Percentiles rank a stretch among this genome's conserved stretches.
Conservation (phyloP, 2,797 vertebrate genomes). For the Syngnathus rostellatus region DNA sequence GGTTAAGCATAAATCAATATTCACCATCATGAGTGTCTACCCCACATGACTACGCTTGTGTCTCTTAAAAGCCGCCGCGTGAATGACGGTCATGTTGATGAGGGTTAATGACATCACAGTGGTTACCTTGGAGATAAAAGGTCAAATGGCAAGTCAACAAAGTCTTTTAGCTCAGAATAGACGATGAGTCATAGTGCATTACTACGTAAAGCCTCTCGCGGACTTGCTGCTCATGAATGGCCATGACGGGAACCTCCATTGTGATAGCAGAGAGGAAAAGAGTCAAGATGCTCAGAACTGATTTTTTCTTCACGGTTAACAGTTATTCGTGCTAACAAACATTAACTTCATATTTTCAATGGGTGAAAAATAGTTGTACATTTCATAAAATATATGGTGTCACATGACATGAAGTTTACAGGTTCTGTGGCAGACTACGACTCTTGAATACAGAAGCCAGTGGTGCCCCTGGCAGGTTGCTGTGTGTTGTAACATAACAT, state of each 20-base stretch:
- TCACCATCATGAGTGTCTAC: slow-evolving; percentile 20
- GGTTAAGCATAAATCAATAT: slow-evolving; percentile 15
- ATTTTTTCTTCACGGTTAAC: too few species aligned
- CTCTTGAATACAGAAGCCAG: not conserved
- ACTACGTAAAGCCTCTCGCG: slow-evolving; percentile 29
- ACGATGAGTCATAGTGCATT: slow-evolving; percentile 59
- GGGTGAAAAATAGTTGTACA: too few species aligned
- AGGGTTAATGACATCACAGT: slow-evolving; percentile 33
- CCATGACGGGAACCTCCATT: not conserved
- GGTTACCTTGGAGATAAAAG: slow-evolving; percentile 55
- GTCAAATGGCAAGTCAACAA: slow-evolving; percentile 27
- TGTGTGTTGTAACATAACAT: not conserved
- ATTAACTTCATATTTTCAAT: too few species aligned
- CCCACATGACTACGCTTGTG: slow-evolving; percentile 8
- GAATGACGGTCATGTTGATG: slow-evolving; percentile 6
- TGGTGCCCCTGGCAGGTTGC: not conserved
- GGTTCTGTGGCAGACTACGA: too few species aligned
- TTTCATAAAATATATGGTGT: too few species aligned
- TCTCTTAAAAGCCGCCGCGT: not conserved
- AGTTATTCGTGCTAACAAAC: too few species aligned
- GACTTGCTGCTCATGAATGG: slow-evolving; percentile 4
- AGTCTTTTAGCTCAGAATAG: slow-evolving; percentile 46
- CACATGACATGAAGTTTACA: too few species aligned
- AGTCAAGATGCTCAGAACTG: too few species aligned
- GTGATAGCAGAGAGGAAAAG: too few species aligned